Evolutionary conservation across 2,797 vertebrate species (phyloP).

Genomic region (Lepilemur ruficaudatus): DNA sequence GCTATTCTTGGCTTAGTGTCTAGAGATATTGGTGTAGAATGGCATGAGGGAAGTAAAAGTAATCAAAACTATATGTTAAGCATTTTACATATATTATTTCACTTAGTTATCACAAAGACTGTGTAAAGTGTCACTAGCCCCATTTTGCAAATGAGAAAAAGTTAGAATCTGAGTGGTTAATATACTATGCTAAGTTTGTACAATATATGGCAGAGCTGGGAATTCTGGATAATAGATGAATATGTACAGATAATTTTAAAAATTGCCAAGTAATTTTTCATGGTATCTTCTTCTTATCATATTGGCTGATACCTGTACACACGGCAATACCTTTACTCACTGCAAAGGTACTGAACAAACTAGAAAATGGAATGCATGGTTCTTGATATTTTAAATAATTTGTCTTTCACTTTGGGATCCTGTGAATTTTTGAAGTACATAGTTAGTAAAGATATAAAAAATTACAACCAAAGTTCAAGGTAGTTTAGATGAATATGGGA

Average conservation of each 20-base stretch:
- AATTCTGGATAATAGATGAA: background rate
- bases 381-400: conserved; percentile 69
- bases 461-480: conserved; percentile 78
- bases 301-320: background rate
- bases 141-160: background rate
- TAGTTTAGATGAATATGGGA: conserved; percentile 75
- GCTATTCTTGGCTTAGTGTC: background rate
- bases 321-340: background rate
- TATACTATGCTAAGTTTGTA: background rate
- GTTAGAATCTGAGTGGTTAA: background rate
- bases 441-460: conserved; percentile 78
- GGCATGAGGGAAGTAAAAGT: background rate
- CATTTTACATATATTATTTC: background rate
- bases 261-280: background rate
- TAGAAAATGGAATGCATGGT: conserved; percentile 16
- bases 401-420: conserved; percentile 69
- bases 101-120: background rate
- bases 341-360: conserved; percentile 5
- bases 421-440: conserved; percentile 80
- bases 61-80: background rate
- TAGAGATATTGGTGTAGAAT: background rate
- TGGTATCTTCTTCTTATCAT: background rate
- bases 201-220: background rate
- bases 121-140: background rate
- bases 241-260: background rate